Evolutionary conservation across 2,888 invertebrate species (phyloP), one percentile per base, ranked within the genome.

Genomic region (Tiliacea citrago): DNA sequence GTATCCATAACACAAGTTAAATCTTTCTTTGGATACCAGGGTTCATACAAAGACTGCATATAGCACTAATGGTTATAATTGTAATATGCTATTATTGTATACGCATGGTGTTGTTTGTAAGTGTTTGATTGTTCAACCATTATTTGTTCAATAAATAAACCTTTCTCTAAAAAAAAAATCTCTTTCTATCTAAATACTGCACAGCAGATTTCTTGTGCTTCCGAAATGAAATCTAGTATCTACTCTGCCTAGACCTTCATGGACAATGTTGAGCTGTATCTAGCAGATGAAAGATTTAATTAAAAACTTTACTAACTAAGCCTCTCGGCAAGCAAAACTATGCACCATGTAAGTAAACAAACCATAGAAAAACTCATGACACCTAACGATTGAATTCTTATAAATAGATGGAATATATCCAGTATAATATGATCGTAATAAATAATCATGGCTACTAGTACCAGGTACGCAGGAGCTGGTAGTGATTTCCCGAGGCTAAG

Each of bases 401-500:
- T 68, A 81, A 71, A 75, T 77, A 82, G 68, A 81, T 62, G 49
- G 80, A 77, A 81, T 63, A 81, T 63, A 75, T 63, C 51, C 57
- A 77, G 81, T 58, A 39, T 78, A 82, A 84, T 79, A 75, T 47
- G 83, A 79, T 85, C 75, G 84, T 77, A 81, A 86, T 90, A 88
- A 89, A 91, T 91, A 83, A 89, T 78, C 79, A 83, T 85, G 81
- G 74, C 69, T 68, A 62, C 75, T 62, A 73, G 81, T 77, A 76
- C 77, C 92, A 77, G 51, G 81, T 82, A 63, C 62, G 42, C 93
- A 92, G 93, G 89, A 94, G 93, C 92, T 89, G 90, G 91, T 92
- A 89, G 90, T 90, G 94, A 94, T 94, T 94, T 94, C 94, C 94
- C 92, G 90, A 92, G 92, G 91, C 92, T 70, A 91, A 91, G 90